A percentile compares a stretch with the other conserved stretches of the same genome.
These are phyloP conservation scores for Hypena proboscidalis DNA, from an alignment of 2,888 invertebrate genomes.

Conservation along the genomic window DNA sequence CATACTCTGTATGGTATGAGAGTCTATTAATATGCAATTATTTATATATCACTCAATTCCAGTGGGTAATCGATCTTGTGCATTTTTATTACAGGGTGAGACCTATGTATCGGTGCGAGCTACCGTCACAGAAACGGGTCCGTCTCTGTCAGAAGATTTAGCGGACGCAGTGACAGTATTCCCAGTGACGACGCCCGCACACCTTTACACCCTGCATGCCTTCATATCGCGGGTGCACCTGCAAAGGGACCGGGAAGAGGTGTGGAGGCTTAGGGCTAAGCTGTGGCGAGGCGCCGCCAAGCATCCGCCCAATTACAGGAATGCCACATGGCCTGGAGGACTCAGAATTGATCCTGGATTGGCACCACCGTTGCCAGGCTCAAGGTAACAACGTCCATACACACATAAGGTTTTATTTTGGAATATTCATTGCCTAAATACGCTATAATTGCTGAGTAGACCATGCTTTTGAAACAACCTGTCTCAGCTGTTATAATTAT, in stretches of 20 bases:
- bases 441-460: too few species aligned
- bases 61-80: neutral
- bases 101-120: conserved; percentile 9
- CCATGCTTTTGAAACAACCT: too few species aligned
- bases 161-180: conserved; percentile 87
- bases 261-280: conserved; percentile 40
- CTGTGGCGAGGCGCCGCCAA: conserved; percentile 50
- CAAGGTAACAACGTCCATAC: conserved; percentile 67
- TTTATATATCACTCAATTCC: too few species aligned
- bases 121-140: neutral
- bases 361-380: conserved; percentile 81
- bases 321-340: conserved; percentile 92
- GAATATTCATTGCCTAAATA: too few species aligned
- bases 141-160: conserved; percentile 41
- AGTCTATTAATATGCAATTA: too few species aligned
- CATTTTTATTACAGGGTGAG: conserved; percentile 7
- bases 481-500: too few species aligned
- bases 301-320: conserved; percentile 75
- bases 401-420: too few species aligned
- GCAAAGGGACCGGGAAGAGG: conserved; percentile 53
- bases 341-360: conserved; percentile 80
- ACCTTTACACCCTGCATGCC: conserved; percentile 89
- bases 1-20: too few species aligned
- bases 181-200: conserved; percentile 86
- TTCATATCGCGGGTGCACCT: conserved; percentile 84